Evolutionary conservation across 2,797 vertebrate species (phyloP).

Genomic region (Sebastes hopkinsi): DNA sequence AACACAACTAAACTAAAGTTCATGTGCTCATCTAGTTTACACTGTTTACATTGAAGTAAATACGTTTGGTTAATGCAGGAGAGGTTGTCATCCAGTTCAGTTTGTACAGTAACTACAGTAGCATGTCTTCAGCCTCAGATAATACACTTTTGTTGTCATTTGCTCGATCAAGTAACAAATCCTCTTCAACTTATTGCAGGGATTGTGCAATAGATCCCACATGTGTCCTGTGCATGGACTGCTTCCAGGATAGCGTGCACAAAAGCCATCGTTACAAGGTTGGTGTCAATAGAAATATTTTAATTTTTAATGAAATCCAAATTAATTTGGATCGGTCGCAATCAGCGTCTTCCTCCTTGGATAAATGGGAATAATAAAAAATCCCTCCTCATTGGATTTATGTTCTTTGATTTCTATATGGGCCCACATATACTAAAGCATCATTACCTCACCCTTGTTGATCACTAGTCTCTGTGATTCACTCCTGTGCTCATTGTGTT

Average conservation of each 20-base stretch:
- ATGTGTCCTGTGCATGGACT: constrained; percentile 98
- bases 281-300: constrained; percentile 28
- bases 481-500: background rate
- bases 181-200: constrained; percentile 79
- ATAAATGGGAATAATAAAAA: background rate
- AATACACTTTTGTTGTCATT: background rate
- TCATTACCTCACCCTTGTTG: background rate
- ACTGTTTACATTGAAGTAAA: background rate
- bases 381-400: background rate
- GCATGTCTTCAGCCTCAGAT: background rate
- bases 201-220: constrained; percentile 99
- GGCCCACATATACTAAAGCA: background rate
- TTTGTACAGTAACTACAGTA: background rate
- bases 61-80: background rate
- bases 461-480: background rate
- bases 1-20: background rate
- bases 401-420: background rate
- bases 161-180: background rate
- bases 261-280: constrained; percentile 98
- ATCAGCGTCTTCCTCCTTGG: background rate
- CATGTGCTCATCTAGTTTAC: background rate
- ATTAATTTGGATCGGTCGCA: background rate
- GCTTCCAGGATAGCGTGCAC: constrained; percentile 98
- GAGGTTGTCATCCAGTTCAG: background rate
- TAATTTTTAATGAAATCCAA: background rate